These are phyloP conservation scores for Athrips mouffetella DNA, from an alignment of 2,888 invertebrate species.

Conservation along the genomic window DNA sequence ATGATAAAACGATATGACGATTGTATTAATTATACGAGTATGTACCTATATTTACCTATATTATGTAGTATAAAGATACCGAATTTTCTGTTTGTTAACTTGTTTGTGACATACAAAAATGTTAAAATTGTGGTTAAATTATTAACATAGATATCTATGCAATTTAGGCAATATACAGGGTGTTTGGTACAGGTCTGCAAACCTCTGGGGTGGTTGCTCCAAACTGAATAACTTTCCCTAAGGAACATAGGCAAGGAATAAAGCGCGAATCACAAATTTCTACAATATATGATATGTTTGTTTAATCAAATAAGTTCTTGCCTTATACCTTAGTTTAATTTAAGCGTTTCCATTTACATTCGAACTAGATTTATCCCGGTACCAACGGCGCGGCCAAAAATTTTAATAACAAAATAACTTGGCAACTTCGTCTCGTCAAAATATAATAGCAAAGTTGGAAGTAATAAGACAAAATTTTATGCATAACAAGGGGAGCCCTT, in stretches of 20 bases:
- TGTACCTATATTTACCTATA: too few species aligned
- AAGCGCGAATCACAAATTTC: constrained; percentile 49
- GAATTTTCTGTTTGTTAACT: too few species aligned
- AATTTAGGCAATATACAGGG: too few species aligned
- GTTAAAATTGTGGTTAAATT: too few species aligned
- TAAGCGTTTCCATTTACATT: constrained; percentile 70
- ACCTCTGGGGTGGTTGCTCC: too few species aligned
- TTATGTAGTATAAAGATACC: too few species aligned
- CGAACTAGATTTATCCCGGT: constrained; percentile 62
- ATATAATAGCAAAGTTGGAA: constrained; percentile 76
- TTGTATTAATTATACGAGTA: too few species aligned
- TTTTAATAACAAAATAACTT: constrained; percentile 78
- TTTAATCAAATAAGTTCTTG: constrained; percentile 72
- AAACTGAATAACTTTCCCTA: too few species aligned
- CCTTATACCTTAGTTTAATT: constrained; percentile 74
- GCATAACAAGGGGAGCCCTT: constrained; percentile 72
- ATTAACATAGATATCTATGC: too few species aligned
- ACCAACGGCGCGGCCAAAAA: constrained; percentile 63
- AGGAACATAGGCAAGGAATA: constrained; percentile 31
- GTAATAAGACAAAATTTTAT: constrained; percentile 78
- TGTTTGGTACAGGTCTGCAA: too few species aligned
- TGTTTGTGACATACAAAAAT: too few species aligned
- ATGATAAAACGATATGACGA: too few species aligned
- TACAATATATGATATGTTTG: constrained; percentile 69
- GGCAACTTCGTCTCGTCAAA: constrained; percentile 70